Percentiles rank a stretch among this genome's conserved stretches.
phyloP scores from a whole-genome alignment of 2,888 invertebrate species.

The Orthosia gothica region DNA sequence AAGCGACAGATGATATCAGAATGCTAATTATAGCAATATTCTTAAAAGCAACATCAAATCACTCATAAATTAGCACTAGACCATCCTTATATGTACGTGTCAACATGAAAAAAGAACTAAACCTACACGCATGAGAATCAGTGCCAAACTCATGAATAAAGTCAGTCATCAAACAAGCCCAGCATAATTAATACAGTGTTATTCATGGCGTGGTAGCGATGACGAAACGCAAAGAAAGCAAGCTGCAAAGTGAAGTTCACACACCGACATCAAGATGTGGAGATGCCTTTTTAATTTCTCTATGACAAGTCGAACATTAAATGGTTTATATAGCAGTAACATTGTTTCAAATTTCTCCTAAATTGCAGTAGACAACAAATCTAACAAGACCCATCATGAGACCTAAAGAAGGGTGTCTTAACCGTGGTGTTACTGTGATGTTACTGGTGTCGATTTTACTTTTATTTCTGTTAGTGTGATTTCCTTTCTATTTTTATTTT shows the following conservation, averaged over 20 bases:
- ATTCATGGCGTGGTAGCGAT: constrained; percentile 80
- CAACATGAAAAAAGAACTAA: constrained; percentile 62
- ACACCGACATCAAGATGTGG: constrained; percentile 75
- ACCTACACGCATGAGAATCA: constrained; percentile 72
- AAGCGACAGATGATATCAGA: constrained; percentile 46
- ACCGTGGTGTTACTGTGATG: too few species aligned
- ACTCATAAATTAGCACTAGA: constrained; percentile 64
- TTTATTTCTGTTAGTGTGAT: too few species aligned
- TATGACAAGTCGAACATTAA: constrained; percentile 33
- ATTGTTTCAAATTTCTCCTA: not conserved
- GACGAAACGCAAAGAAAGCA: constrained; percentile 81
- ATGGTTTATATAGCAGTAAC: not conserved
- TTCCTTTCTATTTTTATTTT: too few species aligned
- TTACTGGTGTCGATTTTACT: too few species aligned
- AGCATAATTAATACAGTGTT: constrained; percentile 81
- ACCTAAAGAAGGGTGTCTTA: too few species aligned
- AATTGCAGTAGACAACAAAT: not conserved
- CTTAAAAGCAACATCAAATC: constrained; percentile 10
- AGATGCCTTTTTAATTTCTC: constrained; percentile 59
- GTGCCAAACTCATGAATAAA: constrained; percentile 80
- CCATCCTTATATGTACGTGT: constrained; percentile 55
- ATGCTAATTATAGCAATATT: constrained; percentile 39
- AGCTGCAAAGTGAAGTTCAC: constrained; percentile 76
- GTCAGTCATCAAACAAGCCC: constrained; percentile 78
- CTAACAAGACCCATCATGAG: not conserved